These are phyloP conservation scores for Sebastes steindachneri DNA, from an alignment of 2,797 vertebrate species.

Conservation along the genomic window DNA sequence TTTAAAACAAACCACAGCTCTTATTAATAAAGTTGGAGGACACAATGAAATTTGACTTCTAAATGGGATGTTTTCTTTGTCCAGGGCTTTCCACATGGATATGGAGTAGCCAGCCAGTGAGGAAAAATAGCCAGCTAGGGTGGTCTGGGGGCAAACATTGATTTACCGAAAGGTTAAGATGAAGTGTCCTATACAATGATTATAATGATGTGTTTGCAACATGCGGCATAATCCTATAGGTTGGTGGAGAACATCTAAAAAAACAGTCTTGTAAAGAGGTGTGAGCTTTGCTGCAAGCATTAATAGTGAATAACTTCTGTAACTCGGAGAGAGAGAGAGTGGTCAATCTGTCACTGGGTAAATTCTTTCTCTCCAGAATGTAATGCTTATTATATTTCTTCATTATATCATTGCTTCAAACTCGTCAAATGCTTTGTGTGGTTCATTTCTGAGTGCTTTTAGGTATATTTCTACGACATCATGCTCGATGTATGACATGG, in stretches of 20 bases:
- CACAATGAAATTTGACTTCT: neutral
- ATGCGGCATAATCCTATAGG: neutral
- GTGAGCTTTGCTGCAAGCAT: neutral
- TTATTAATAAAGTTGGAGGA: neutral
- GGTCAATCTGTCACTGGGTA: neutral
- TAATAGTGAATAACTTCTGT: neutral
- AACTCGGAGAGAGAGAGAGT: neutral
- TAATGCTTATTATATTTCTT: no score
- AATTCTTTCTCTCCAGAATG: no score
- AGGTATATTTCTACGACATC: rapidly evolving
- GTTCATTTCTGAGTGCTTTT: no score
- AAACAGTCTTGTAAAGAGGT: neutral
- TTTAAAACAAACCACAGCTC: neutral
- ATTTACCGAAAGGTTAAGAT: no score
- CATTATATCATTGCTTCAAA: no score
- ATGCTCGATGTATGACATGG: no score
- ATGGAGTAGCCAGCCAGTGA: neutral
- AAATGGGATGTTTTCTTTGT: neutral
- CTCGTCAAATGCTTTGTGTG: rapidly evolving
- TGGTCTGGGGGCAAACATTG: no score
- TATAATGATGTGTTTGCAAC: neutral
- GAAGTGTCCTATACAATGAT: neutral
- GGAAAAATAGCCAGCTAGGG: no score
- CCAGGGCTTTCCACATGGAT: neutral
- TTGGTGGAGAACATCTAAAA: neutral